Conservation (phyloP, 2,797 vertebrate genomes). For the Poecile montanus region DNA sequence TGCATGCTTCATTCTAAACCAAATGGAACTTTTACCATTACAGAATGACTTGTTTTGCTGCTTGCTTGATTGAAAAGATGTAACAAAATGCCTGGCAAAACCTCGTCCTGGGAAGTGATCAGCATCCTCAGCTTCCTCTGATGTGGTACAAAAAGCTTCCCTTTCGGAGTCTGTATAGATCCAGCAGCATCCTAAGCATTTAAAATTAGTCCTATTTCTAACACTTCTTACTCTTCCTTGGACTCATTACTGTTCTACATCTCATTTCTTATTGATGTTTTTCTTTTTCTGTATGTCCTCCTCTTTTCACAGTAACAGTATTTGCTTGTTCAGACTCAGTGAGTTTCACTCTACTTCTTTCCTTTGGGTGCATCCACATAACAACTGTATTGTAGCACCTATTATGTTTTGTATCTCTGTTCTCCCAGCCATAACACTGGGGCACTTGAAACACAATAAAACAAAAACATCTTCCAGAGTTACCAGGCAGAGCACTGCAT, state of each 20-base stretch:
- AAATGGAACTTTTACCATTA: not conserved
- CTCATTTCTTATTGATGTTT: not conserved
- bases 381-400: not conserved
- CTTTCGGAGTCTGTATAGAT: not conserved
- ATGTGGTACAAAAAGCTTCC: not conserved
- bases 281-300: not conserved
- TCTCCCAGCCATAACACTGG: not conserved
- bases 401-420: not conserved
- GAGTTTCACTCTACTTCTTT: not conserved
- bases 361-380: not conserved
- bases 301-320: not conserved
- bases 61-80: not conserved
- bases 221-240: not conserved
- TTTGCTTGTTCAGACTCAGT: not conserved
- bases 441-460: not conserved
- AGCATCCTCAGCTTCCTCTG: not conserved
- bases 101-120: not conserved
- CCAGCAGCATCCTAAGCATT: not conserved
- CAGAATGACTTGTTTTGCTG: constrained; percentile 25
- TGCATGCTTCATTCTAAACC: not conserved
- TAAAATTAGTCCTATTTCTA: not conserved
- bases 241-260: not conserved
- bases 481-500: not conserved
- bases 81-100: constrained; percentile 40
- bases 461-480: not conserved